Percentiles rank a stretch among this genome's conserved stretches.
Evolutionary conservation across 2,113 vertebrate species (phyloP).

Genomic region (Coryphaenoides rupestris): DNA sequence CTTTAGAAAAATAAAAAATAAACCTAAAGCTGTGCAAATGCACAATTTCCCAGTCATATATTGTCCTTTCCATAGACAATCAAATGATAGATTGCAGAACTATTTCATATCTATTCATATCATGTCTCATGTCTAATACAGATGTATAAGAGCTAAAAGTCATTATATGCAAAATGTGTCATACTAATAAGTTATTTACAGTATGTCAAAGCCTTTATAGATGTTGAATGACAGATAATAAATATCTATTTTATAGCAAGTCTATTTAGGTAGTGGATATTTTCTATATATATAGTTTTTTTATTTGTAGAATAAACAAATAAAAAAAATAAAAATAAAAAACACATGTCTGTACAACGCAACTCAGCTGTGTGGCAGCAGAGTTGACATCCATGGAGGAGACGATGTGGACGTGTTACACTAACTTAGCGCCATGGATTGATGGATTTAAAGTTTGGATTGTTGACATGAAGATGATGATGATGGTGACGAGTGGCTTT

Average conservation of each 20-base stretch:
- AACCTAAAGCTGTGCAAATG: too few relatives aligned
- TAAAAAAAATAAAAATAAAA: not conserved
- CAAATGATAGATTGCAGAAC: not conserved
- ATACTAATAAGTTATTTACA: too few relatives aligned
- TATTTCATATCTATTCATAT: constrained; percentile 1
- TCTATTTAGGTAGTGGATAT: too few relatives aligned
- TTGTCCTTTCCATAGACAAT: too few relatives aligned
- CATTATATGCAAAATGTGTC: not conserved
- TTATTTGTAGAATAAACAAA: not conserved
- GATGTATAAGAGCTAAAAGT: constrained; percentile 1
- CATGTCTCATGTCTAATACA: constrained; percentile 1
- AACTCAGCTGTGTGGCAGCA: constrained; percentile 43
- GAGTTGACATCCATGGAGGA: constrained; percentile 51
- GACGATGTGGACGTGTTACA: constrained; percentile 50
- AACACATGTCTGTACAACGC: constrained; percentile 27
- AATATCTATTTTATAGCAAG: not conserved
- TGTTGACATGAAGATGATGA: not conserved
- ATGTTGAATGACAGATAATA: not conserved
- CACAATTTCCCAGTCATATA: too few relatives aligned
- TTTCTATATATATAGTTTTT: too few relatives aligned
- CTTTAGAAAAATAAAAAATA: too few relatives aligned
- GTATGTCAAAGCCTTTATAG: too few relatives aligned
- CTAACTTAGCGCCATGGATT: constrained; percentile 35
- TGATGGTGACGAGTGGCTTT: not conserved
- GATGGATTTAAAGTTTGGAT: too few relatives aligned